Conservation (phyloP, 1,140 invertebrate species). For the Drosophila malerkotliana region DNA sequence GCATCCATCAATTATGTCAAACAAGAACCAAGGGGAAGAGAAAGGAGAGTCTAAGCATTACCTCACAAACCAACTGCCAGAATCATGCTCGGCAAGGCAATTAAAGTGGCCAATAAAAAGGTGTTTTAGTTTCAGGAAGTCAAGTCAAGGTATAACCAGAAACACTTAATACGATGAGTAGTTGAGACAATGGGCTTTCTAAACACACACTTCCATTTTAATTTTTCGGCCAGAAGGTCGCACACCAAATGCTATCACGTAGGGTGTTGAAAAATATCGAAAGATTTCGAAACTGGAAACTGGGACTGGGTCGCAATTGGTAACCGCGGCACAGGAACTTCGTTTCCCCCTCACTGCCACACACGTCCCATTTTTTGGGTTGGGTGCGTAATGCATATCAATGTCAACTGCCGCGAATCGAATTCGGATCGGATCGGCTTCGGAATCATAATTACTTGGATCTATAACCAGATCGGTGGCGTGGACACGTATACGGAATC, state of each 20-base stretch:
- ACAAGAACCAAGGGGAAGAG: neutral
- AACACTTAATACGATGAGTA: neutral
- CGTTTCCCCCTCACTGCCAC: conserved; percentile 27
- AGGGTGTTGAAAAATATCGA: conserved; percentile 52
- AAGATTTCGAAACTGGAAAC: conserved; percentile 74
- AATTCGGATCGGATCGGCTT: conserved; percentile 35
- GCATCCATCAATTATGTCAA: conserved; percentile 32
- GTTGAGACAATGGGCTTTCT: conserved; percentile 14
- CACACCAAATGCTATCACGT: conserved; percentile 62
- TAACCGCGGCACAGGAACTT: conserved; percentile 65
- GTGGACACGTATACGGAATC: conserved; percentile 51
- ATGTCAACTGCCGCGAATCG: conserved; percentile 30
- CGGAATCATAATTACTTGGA: conserved; percentile 13
- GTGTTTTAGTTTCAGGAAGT: conserved; percentile 29
- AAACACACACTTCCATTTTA: conserved; percentile 27
- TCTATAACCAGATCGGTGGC: conserved; percentile 31
- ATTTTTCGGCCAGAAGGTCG: conserved; percentile 38
- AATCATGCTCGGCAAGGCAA: neutral
- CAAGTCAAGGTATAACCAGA: neutral
- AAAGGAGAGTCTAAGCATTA: conserved; percentile 8
- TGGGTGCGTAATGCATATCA: conserved; percentile 74
- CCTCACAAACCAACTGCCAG: conserved; percentile 6
- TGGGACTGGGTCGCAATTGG: conserved; percentile 75
- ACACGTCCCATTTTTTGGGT: conserved; percentile 40
- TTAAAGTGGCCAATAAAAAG: neutral